A percentile compares a stretch with the other conserved stretches of the same genome.
Evolutionary conservation across 2,888 invertebrate genomes (phyloP).

Genomic region (Lacanobia wlatinum): DNA sequence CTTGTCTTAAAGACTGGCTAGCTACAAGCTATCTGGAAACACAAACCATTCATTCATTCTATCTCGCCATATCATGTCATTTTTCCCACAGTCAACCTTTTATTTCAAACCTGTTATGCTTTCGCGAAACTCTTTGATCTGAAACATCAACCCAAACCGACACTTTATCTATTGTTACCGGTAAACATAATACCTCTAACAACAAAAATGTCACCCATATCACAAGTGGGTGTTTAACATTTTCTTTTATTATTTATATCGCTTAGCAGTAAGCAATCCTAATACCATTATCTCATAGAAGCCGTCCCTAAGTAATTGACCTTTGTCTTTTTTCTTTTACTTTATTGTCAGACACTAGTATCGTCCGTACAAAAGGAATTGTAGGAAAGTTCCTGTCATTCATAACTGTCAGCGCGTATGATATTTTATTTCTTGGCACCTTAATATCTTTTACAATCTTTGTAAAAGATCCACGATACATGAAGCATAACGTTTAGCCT

Average conservation of each 20-base stretch:
- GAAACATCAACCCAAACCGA: not conserved
- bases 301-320: conserved; percentile 13
- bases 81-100: not conserved
- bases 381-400: conserved; percentile 20
- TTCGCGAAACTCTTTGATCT: not conserved
- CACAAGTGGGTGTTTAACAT: conserved; percentile 2
- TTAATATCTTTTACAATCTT: conserved; percentile 65
- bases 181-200: not conserved
- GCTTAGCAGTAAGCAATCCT: not conserved
- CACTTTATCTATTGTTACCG: no score
- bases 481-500: conserved; percentile 65
- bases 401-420: conserved; percentile 41
- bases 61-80: no score
- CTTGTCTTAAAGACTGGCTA: no score
- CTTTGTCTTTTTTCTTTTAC: not conserved
- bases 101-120: not conserved
- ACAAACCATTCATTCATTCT: no score
- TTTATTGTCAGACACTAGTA: not conserved
- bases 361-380: conserved; percentile 2
- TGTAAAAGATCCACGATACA: conserved; percentile 64
- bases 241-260: conserved; percentile 20
- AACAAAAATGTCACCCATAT: conserved; percentile 3
- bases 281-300: conserved; percentile 1
- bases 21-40: no score
- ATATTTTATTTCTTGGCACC: conserved; percentile 49